These are phyloP conservation scores for Microctonus aethiopoides DNA, from an alignment of 2,888 invertebrate genomes.

Conservation along the genomic window DNA sequence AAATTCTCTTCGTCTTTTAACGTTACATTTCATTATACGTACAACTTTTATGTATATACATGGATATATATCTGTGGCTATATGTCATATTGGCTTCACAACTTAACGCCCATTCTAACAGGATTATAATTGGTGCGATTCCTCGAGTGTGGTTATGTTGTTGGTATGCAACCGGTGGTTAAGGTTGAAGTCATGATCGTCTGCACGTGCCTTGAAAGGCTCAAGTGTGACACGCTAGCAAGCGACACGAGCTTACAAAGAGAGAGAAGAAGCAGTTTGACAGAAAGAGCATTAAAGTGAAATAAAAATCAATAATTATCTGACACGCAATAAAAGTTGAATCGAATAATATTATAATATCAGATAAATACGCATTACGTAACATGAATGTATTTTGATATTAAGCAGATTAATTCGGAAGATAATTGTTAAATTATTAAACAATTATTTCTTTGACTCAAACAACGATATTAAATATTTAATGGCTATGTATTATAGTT, in stretches of 20 bases:
- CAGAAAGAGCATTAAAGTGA: neutral
- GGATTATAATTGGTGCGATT: slow-evolving; percentile 33
- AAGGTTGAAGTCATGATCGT: slow-evolving; percentile 34
- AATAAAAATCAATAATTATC: neutral
- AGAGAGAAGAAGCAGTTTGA: neutral
- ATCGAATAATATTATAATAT: neutral
- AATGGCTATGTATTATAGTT: neutral
- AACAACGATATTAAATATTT: slow-evolving; percentile 12
- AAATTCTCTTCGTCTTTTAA: slow-evolving; percentile 7
- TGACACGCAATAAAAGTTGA: neutral
- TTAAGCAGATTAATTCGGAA: neutral
- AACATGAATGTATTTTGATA: neutral
- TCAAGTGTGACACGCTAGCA: slow-evolving; percentile 23
- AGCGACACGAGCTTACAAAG: neutral
- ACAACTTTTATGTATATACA: neutral
- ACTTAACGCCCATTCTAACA: slow-evolving; percentile 36
- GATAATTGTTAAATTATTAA: neutral
- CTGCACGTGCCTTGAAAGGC: slow-evolving; percentile 33
- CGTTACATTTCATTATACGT: neutral
- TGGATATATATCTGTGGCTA: slow-evolving; percentile 1
- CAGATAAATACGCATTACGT: neutral
- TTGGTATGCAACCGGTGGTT: slow-evolving; percentile 32
- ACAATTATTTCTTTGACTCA: neutral
- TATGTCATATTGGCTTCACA: slow-evolving; percentile 17
- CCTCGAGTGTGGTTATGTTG: slow-evolving; percentile 12